These are phyloP conservation scores for Vidua chalybeata DNA, from an alignment of 2,113 vertebrate species.

Conservation along the genomic window DNA sequence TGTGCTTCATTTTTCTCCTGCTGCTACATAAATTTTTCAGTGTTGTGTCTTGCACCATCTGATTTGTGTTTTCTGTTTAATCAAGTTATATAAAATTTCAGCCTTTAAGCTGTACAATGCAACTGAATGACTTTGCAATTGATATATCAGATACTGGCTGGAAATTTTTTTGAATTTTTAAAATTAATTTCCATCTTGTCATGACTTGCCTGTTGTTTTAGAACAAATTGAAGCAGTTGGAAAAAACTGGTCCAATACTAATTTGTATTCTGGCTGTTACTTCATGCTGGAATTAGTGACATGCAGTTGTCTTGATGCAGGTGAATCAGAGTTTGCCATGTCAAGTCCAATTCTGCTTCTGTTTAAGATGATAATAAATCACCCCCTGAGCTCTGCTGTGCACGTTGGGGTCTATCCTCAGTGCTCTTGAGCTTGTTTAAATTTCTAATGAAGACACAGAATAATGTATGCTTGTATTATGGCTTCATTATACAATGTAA, in stretches of 20 bases:
- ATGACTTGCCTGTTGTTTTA: neutral
- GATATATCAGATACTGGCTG: neutral
- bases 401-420: neutral
- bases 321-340: constrained; percentile 37
- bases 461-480: constrained; percentile 21
- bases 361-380: constrained; percentile 26
- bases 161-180: neutral
- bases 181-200: neutral
- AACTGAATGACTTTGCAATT: neutral
- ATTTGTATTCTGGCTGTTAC: constrained; percentile 19
- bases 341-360: constrained; percentile 24
- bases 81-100: neutral
- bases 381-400: constrained; percentile 3
- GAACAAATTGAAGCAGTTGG: constrained; percentile 29
- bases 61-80: constrained; percentile 8
- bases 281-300: neutral
- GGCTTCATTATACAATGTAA: constrained; percentile 7
- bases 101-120: neutral
- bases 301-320: neutral
- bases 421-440: constrained; percentile 38
- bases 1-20: constrained; percentile 21
- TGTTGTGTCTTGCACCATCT: neutral
- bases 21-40: constrained; percentile 32
- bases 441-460: constrained; percentile 25
- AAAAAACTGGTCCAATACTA: neutral